Percentiles rank a stretch among this genome's conserved stretches.
These are phyloP conservation scores for Stegana nigrithorax DNA, from an alignment of 2,888 invertebrate species.

Conservation along the genomic window DNA sequence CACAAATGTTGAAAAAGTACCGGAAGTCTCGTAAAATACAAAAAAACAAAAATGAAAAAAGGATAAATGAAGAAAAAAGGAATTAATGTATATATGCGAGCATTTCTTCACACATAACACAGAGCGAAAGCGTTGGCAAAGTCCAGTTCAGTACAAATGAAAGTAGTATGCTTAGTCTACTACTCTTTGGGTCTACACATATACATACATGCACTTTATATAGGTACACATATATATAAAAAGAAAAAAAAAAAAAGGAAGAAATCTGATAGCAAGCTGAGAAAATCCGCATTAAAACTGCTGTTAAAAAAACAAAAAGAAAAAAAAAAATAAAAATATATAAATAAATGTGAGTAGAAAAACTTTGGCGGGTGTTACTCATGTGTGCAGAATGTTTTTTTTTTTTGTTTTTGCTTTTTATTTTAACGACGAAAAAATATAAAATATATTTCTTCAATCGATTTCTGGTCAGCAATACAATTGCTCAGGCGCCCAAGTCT, in stretches of 20 bases:
- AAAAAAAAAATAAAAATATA: too few relatives aligned
- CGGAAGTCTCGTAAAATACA: constrained; percentile 37
- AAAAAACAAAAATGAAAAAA: constrained; percentile 47
- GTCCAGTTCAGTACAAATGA: constrained; percentile 37
- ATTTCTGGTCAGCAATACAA: constrained; percentile 13
- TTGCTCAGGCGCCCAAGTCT: neutral
- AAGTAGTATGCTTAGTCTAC: neutral
- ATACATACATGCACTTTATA: too few relatives aligned
- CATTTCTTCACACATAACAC: too few relatives aligned
- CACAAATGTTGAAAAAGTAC: constrained; percentile 38
- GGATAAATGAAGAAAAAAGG: too few relatives aligned
- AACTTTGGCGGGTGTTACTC: neutral
- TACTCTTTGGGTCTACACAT: too few relatives aligned
- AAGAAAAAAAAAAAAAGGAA: constrained; percentile 11
- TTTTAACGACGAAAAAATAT: too few relatives aligned
- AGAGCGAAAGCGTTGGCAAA: too few relatives aligned
- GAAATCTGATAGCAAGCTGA: constrained; percentile 19
- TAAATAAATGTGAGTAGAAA: too few relatives aligned
- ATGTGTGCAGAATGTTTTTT: neutral
- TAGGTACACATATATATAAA: constrained; percentile 26
- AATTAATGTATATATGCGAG: too few relatives aligned
- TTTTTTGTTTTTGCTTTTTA: constrained; percentile 6
- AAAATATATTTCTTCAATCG: constrained; percentile 29
- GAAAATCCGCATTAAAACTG: constrained; percentile 28
- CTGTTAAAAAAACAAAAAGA: neutral